Base-by-base conservation (phyloP, 1,140 invertebrate genomes). In the Cephus cinctus region DNA sequence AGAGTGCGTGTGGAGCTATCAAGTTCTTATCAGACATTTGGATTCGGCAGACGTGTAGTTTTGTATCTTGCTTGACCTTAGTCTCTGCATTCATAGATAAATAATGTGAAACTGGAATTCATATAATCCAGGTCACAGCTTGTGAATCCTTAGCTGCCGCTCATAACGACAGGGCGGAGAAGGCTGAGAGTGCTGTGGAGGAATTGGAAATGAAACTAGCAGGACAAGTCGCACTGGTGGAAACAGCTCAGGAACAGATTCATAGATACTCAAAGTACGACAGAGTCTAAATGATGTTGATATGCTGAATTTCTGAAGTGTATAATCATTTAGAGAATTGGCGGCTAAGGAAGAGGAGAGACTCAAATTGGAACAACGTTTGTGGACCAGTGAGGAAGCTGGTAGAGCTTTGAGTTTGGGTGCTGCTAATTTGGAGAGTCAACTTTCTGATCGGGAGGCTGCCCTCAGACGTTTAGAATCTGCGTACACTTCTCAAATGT, bases 241-340 rank as follows among this genome's bases (percentile, higher is more conserved):
- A 61, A 16, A 63, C 60, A 1, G 34, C 67, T 3, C 57, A 71
- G 22, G 56, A 71, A 21, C 65, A 73, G 54, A 43, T 71, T 16
- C 52, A 61, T 5, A 59, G 54, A 47, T 66, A 62, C 31, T 44
- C 35, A 14, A 52, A 34, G 61, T 64, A 64, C n/a, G n/a, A n/a
- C n/a, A n/a, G n/a, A n/a, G n/a, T n/a, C n/a, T n/a, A n/a, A 20
- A 38, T 25, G 12, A 22, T 21, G 11, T 8, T 15, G 49, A 44
- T 6, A n/a, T 9, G 0, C 19, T 43, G 18, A 40, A 52, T 36
- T 36, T 4, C 14, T 36, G 14, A 11, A 11, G 19, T 6, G 14
- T 11, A 8, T 21, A 2, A 25, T 12, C 5, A 40, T 46, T 36
- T 30, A 70, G 60, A 35, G 58, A 61, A 14, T 18, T 66, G 38